These are phyloP conservation scores for Formicarius rufipectus DNA, from an alignment of 2,113 vertebrate species.

Conservation along the genomic window DNA sequence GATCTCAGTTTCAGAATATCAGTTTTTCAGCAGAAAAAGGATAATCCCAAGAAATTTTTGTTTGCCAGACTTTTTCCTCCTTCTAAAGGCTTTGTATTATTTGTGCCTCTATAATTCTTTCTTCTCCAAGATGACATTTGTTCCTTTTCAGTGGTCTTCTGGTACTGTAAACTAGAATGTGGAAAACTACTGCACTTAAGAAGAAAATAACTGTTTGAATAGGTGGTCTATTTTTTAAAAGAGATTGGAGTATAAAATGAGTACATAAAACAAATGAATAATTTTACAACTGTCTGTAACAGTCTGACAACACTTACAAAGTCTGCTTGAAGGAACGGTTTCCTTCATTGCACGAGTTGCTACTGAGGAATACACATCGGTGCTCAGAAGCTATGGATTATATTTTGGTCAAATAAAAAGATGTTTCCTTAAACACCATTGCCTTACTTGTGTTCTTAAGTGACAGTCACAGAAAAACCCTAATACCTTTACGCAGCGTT, in stretches of 20 bases:
- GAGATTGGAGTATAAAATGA: not conserved
- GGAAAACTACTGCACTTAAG: not conserved
- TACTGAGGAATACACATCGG: not conserved
- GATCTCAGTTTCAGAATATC: not conserved
- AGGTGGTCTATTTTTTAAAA: not conserved
- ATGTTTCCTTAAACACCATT: not conserved
- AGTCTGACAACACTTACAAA: not conserved
- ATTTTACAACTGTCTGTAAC: not conserved
- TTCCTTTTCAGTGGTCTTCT: not conserved
- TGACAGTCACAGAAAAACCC: not conserved
- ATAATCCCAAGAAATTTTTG: not conserved
- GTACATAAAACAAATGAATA: not conserved
- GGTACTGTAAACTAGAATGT: accelerated
- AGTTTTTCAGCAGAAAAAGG: not conserved
- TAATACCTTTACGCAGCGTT: not conserved
- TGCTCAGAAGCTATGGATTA: not conserved
- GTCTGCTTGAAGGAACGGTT: not conserved
- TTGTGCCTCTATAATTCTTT: not conserved
- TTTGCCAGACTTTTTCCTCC: not conserved
- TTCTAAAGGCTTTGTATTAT: not conserved
- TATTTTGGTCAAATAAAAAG: not conserved
- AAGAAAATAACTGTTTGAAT: not conserved
- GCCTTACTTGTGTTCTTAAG: not conserved
- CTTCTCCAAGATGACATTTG: not conserved
- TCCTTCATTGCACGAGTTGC: not conserved